Evolutionary conservation across 1,140 invertebrate species (phyloP), one percentile per base, ranked within the genome.

Genomic region (Mamestra configurata): DNA sequence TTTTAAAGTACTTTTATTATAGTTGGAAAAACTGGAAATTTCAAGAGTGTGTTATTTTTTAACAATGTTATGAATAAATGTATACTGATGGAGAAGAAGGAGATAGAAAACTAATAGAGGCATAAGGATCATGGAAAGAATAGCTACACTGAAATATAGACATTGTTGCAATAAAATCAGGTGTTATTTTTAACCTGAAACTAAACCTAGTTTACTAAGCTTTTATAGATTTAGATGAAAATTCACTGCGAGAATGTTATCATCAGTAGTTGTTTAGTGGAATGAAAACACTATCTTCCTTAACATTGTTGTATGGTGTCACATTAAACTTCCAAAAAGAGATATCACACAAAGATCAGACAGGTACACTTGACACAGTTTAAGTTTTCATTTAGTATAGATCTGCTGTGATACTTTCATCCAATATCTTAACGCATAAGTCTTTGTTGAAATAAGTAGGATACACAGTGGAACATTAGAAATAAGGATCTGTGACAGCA

Each of bases 301-400:
- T n/a, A n/a, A n/a, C n/a, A n/a, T n/a, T n/a, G n/a, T n/a, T n/a
- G n/a, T n/a, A n/a, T n/a, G n/a, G n/a, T n/a, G n/a, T n/a, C n/a
- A n/a, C n/a, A n/a, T n/a, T n/a, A n/a, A n/a, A n/a, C n/a, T n/a
- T n/a, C n/a, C n/a, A n/a, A n/a, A n/a, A n/a, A n/a, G n/a, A n/a
- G n/a, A 24, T 57, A 22, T 57, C 11, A 27, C 13, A 13, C 68
- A 24, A 2, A 24, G 43, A 53, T 35, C 15, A 22, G 18, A 6
- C 27, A 71, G 15, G 31, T 51, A 68, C 35, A 49, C 68, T 18
- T 53, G 68, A 71, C 68, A 53, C n/a, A 35, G 46, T 53, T 53
- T 71, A 53, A 1, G n/a, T 15, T 37, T 3, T 37, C 0, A 43
- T 53, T 13, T 24, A 27, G 4, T 55, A 15, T 15, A 24, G 37